Percentiles rank a stretch among this genome's conserved stretches.
These are phyloP conservation scores for Alca torda DNA, from an alignment of 2,797 vertebrate genomes.

Conservation along the genomic window DNA sequence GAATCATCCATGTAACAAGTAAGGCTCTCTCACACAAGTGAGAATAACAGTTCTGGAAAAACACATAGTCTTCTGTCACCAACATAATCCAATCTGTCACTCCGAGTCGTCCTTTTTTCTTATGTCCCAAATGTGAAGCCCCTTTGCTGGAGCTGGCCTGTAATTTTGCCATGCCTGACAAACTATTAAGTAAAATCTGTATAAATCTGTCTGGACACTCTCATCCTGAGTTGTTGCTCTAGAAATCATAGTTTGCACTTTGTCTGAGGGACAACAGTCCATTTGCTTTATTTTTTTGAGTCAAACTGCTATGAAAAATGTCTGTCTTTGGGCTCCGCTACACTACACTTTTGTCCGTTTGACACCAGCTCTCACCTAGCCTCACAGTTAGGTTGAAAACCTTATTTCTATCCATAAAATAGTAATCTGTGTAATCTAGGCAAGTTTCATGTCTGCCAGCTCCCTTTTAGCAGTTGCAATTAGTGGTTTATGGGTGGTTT, in stretches of 20 bases:
- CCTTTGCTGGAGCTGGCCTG: background rate
- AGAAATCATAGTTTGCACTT: background rate
- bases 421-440: background rate
- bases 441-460: background rate
- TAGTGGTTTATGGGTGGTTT: slow-evolving; percentile 6
- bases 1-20: background rate
- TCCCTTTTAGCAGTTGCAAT: background rate
- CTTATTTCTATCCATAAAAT: background rate
- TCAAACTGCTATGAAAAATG: background rate
- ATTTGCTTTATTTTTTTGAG: background rate
- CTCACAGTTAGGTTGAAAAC: background rate
- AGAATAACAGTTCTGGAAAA: background rate
- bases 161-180: background rate
- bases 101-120: background rate
- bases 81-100: background rate
- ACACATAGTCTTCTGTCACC: background rate
- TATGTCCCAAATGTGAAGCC: background rate
- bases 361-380: background rate
- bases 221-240: background rate
- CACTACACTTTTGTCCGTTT: background rate
- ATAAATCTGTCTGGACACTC: background rate
- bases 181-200: background rate
- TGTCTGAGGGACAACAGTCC: background rate
- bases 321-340: background rate
- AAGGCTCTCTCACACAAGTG: background rate